Evolutionary conservation across 2,797 vertebrate species (phyloP), one percentile per base, ranked within the genome.

Genomic region (Falco rusticolus): DNA sequence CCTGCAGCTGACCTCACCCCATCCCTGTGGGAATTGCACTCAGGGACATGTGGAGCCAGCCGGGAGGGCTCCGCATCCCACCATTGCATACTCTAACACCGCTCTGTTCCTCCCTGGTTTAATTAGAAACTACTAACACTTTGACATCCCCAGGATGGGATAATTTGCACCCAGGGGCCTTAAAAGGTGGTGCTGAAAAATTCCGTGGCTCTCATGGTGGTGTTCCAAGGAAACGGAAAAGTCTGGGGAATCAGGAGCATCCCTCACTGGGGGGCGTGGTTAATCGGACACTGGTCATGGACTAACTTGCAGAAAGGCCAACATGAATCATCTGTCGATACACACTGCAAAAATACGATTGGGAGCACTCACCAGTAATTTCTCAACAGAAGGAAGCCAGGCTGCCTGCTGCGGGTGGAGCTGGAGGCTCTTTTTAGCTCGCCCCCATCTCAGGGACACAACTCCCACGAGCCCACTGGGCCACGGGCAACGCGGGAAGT

Each of bases 71-170:
- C 80, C 26, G 74, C 47, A 22, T 43, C 72, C 69, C 57, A 7
- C 16, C 20, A 4, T 1, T 0, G 0, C 4, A 2, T 51, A 64
- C 51, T 60, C 47, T 1, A 1, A n/a, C 28, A 17, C 0, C 1
- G 2, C 24, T 17, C 65, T 37, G 45, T 65, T 51, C 48, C 81
- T 81, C 54, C 43, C 31, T 18, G 4, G 1, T 31, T 63, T 45
- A 7, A 31, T 39, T 10, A n/a, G 34, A 83, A 33, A 43, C 16
- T 10, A 3, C 33, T 3, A 11, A 15, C 0, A 5, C 25, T 77
- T 28, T 37, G 14, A 12, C 39, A 8, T 59, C 61, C 45, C 28
- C 57, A 9, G 41, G 25, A 10, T 4, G 25, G n/a, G 54, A 47
- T 17, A 7, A 8, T 34, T 57, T 21, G 21, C 60, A 31, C 45